Evolutionary conservation across 35 echinoderm and acorn worm genomes (phyloP).

Genomic region (Diadema setosum): DNA sequence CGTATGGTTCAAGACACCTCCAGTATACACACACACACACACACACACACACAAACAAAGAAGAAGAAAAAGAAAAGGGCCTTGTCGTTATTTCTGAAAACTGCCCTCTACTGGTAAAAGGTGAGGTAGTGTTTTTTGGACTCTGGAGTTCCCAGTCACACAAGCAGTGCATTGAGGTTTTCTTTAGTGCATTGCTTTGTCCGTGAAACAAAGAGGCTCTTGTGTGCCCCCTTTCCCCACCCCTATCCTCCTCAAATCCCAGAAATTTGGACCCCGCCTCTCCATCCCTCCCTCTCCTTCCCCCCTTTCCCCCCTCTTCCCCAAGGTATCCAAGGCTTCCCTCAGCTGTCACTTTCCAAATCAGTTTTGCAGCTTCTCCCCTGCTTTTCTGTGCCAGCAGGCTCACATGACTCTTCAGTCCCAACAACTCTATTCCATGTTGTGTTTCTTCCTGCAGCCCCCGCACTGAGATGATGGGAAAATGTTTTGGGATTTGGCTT

Average conservation of each 20-base stretch:
- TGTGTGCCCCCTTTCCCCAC: background rate
- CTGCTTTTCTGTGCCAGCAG: background rate
- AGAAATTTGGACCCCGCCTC: background rate
- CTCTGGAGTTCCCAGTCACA: background rate
- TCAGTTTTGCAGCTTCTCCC: background rate
- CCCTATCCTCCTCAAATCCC: no score
- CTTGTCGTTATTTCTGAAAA: no score
- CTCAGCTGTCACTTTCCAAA: background rate
- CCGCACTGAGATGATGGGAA: background rate
- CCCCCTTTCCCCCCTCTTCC: background rate
- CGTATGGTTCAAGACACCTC: no score
- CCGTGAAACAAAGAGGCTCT: background rate
- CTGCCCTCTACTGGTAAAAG: no score
- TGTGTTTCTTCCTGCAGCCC: background rate
- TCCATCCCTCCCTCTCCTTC: background rate
- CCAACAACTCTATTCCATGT: background rate
- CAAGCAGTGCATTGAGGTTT: background rate
- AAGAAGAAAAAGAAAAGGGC: no score
- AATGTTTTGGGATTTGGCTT: background rate
- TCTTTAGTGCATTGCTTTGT: background rate
- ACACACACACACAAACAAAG: no score
- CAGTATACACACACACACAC: no score
- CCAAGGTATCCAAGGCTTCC: background rate
- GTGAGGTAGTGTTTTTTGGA: background rate
- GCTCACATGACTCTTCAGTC: background rate